Base-by-base conservation (phyloP, 2,888 invertebrate genomes). In the Suillia variegata region DNA sequence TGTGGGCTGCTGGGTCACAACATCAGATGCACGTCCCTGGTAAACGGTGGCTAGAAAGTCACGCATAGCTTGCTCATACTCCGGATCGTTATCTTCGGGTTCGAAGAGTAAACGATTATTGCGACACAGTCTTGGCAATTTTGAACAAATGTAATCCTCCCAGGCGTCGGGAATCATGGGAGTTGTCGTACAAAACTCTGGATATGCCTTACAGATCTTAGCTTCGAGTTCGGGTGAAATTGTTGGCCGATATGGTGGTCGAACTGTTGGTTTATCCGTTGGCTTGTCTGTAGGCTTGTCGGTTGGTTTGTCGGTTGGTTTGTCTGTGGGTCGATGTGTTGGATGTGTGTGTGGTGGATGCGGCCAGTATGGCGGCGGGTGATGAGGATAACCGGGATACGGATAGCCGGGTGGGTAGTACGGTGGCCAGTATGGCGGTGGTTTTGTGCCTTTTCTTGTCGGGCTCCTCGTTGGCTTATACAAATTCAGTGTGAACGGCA, bases 301-400 rank as follows among this genome's bases (percentile, higher is more conserved):
- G 31, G 31, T 31, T 6, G 12, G 12, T 31, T 6, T 31, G 31
- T 6, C 12, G 31, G 31, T 8, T 22, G 17, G 22, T 21, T 24
- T 10, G 22, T 34, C 47, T 2, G 59, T 60, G 53, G 33, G 6
- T 42, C 52, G 4, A 33, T 13, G 22, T 15, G 33, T 54, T 26
- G 48, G 56, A 12, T n/a, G 51, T 12, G 53, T 50, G 6, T 15
- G 15, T 10, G 51, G 47, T 33, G 33, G 49, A 38, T 53, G 45
- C 18, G 47, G 54, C 33, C 15, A 21, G 55, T 58, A 55, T 2
- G 47, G 51, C 15, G 26, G n/a, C 10, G 20, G 50, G n/a, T 1
- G 17, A 31, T 50, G 26, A 38, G 20, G 18, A 22, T 26, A 45
- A 42, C 22, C 10, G 50, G 21, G 33, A 50, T 45, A 45, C 18